Evolutionary conservation across 2,113 vertebrate species (phyloP).

Genomic region (Entosphenus tridentatus): DNA sequence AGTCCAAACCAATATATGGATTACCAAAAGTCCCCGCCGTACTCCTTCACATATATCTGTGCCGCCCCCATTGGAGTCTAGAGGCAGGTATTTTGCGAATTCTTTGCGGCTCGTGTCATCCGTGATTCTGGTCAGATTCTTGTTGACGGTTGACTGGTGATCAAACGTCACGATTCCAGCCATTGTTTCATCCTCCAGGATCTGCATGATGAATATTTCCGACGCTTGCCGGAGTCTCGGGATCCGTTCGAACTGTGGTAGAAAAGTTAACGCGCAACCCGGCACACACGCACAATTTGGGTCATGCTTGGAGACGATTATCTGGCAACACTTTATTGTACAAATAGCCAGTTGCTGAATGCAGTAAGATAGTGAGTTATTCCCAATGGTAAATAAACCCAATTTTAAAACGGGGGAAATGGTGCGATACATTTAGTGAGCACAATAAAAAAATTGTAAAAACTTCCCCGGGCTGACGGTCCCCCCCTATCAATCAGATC

Average conservation of each 20-base stretch:
- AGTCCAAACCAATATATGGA: background rate
- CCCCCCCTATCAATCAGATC: no score
- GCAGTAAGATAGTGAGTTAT: no score
- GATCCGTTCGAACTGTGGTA: constrained; percentile 9
- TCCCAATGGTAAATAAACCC: no score
- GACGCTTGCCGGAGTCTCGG: constrained; percentile 18
- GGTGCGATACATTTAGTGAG: no score
- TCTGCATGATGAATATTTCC: constrained; percentile 21
- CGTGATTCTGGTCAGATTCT: constrained; percentile 13
- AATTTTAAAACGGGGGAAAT: no score
- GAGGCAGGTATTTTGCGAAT: constrained; percentile 17
- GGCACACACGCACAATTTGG: no score
- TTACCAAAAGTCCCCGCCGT: constrained; percentile 18
- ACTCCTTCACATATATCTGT: constrained; percentile 17
- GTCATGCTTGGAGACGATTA: no score
- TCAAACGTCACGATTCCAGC: constrained; percentile 21
- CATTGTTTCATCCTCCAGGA: constrained; percentile 18
- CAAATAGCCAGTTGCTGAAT: no score
- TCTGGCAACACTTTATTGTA: no score
- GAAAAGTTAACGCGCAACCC: no score
- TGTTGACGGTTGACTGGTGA: constrained; percentile 13
- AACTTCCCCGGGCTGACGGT: no score
- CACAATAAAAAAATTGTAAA: no score
- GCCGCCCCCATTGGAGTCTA: constrained; percentile 5
- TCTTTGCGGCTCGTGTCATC: constrained; percentile 11